These are phyloP conservation scores for Leucania comma DNA, from an alignment of 2,888 invertebrate genomes.

Conservation along the genomic window DNA sequence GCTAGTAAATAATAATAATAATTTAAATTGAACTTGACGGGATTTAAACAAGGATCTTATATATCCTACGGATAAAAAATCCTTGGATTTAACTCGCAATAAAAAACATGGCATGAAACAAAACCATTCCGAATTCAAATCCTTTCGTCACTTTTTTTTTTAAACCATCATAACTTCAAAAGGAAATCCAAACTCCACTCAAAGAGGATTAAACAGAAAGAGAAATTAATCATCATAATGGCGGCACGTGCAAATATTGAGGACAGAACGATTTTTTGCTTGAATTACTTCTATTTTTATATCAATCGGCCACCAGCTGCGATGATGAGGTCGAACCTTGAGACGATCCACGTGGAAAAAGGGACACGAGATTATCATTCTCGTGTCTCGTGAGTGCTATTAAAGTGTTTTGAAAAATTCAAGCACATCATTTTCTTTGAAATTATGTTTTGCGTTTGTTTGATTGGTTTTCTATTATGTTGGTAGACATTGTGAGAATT, in stretches of 20 bases:
- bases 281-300: conserved; percentile 49
- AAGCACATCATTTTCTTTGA: conserved; percentile 13
- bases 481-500: neutral
- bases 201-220: neutral
- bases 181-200: neutral
- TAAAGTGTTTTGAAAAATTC: conserved; percentile 26
- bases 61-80: too few relatives aligned
- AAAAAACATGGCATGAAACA: neutral
- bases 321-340: conserved; percentile 70
- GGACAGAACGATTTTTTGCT: conserved; percentile 47
- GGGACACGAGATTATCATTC: conserved; percentile 35
- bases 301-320: conserved; percentile 61
- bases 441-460: neutral
- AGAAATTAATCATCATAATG: conserved; percentile 5
- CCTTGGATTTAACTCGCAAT: too few relatives aligned
- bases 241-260: conserved; percentile 62
- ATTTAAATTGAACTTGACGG: too few relatives aligned
- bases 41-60: too few relatives aligned
- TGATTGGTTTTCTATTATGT: neutral
- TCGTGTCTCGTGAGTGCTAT: conserved; percentile 55
- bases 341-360: conserved; percentile 65
- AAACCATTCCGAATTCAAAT: conserved; percentile 9
- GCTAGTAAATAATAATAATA: too few relatives aligned
- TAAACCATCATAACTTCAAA: conserved; percentile 1
- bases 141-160: neutral